Evolutionary conservation across 1,140 invertebrate species (phyloP).

Genomic region (Solenopsis fugax): DNA sequence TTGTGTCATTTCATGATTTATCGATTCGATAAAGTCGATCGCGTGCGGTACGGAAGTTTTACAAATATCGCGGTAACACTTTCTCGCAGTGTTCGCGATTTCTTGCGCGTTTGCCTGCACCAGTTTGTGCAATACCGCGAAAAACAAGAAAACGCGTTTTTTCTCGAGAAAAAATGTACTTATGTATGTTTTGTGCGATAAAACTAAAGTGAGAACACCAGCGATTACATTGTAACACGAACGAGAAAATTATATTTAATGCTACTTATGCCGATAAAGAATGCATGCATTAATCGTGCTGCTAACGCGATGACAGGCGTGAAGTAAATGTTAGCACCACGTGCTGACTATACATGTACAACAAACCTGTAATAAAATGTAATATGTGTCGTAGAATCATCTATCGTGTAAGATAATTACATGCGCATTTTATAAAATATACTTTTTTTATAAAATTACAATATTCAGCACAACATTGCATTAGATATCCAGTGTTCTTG

Average conservation of each 20-base stretch:
- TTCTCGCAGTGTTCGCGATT: constrained; percentile 26
- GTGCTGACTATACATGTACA: background rate
- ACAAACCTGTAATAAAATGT: background rate
- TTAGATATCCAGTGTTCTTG: background rate
- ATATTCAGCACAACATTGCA: background rate
- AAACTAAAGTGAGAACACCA: background rate
- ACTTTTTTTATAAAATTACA: constrained; percentile 7
- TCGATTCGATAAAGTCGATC: constrained; percentile 61
- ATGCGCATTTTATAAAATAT: constrained; percentile 5
- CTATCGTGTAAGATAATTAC: constrained; percentile 3
- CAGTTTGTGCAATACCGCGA: constrained; percentile 18
- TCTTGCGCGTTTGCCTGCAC: background rate
- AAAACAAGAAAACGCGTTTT: constrained; percentile 14
- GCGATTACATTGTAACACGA: constrained; percentile 20
- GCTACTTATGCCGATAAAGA: background rate
- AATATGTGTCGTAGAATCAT: constrained; percentile 18
- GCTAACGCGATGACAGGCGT: constrained; percentile 3
- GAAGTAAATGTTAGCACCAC: background rate
- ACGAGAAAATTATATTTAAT: constrained; percentile 18
- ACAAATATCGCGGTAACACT: constrained; percentile 17
- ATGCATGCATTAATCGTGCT: constrained; percentile 1
- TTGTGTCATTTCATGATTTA: constrained; percentile 66
- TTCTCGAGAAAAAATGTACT: background rate
- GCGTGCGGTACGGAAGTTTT: constrained; percentile 29
- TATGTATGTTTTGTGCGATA: background rate